These are phyloP conservation scores for Linhomoeus sp. DNA, from an alignment of 2,888 invertebrate genomes.

Conservation along the genomic window DNA sequence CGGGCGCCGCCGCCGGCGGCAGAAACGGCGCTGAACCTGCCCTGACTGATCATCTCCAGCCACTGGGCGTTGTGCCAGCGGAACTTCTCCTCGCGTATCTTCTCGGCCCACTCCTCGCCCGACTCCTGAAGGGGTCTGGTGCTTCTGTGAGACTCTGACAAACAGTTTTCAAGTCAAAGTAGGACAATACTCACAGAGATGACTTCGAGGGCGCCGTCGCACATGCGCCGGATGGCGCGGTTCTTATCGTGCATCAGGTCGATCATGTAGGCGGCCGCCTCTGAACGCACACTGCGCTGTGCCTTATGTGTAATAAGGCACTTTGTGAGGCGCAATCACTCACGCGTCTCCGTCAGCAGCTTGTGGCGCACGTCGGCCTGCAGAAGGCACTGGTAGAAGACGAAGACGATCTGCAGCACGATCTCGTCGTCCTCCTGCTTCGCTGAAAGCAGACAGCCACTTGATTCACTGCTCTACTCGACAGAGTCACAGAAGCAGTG, in stretches of 20 bases:
- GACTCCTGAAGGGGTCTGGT: constrained; percentile 37
- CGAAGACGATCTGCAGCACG: constrained; percentile 83
- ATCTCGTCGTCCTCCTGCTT: constrained; percentile 96
- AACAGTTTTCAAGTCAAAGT: too few relatives aligned
- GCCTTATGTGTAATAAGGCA: too few relatives aligned
- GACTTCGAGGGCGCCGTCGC: constrained; percentile 80
- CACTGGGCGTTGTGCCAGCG: constrained; percentile 96
- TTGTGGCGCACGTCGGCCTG: constrained; percentile 57
- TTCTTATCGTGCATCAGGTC: constrained; percentile 96
- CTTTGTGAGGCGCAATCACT: constrained; percentile 12
- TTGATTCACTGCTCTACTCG: too few relatives aligned
- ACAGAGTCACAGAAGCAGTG: too few relatives aligned
- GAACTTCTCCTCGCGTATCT: constrained; percentile 81
- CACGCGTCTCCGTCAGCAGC: constrained; percentile 64
- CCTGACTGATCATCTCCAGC: constrained; percentile 80
- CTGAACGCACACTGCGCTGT: constrained; percentile 31
- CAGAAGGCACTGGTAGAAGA: constrained; percentile 69
- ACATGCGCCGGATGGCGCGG: constrained; percentile 71
- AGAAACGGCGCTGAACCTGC: too few relatives aligned
- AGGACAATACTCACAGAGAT: constrained; percentile 51
- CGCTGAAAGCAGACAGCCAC: too few relatives aligned
- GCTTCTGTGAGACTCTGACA: too few relatives aligned
- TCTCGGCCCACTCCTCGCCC: constrained; percentile 73
- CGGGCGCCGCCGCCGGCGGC: too few relatives aligned
- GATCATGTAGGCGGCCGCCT: constrained; percentile 82